phyloP scores from a whole-genome alignment of 1,140 invertebrate genomes.

The Rhagoletis zephyria region DNA sequence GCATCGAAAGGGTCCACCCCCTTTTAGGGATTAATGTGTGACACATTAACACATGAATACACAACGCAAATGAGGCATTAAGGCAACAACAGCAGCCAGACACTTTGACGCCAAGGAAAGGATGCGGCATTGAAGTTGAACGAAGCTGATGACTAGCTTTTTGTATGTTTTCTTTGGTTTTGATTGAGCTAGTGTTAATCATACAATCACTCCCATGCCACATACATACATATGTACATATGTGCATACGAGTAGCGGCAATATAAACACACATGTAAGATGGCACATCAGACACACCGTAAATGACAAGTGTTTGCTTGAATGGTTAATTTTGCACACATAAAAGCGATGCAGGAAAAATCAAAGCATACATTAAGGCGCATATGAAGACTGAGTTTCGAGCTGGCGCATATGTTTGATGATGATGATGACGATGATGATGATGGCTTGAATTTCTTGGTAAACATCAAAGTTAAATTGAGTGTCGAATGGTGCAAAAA shows the following conservation, averaged over 20 bases:
- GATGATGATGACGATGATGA: neutral
- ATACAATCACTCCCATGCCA: neutral
- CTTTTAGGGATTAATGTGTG: slow-evolving; percentile 31
- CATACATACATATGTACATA: neutral
- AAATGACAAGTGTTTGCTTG: slow-evolving; percentile 40
- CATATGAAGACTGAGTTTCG: neutral
- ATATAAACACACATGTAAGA: neutral
- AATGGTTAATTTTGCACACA: slow-evolving; percentile 24
- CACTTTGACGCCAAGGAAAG: slow-evolving; percentile 27
- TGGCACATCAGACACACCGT: neutral
- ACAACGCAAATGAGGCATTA: slow-evolving; percentile 43
- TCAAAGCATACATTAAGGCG: slow-evolving; percentile 38
- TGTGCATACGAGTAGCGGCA: neutral
- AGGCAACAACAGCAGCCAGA: neutral
- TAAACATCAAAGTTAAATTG: slow-evolving; percentile 50
- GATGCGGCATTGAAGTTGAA: neutral
- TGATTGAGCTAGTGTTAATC: slow-evolving; percentile 44
- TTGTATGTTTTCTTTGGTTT: neutral
- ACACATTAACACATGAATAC: slow-evolving; percentile 42
- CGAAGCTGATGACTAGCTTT: slow-evolving; percentile 38
- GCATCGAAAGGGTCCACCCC: neutral
- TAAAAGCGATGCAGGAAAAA: neutral
- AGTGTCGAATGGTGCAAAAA: slow-evolving; percentile 9
- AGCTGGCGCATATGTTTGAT: neutral
- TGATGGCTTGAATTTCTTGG: slow-evolving; percentile 24